phyloP scores from a whole-genome alignment of 2,888 invertebrate species.

The Tyria jacobaeae region DNA sequence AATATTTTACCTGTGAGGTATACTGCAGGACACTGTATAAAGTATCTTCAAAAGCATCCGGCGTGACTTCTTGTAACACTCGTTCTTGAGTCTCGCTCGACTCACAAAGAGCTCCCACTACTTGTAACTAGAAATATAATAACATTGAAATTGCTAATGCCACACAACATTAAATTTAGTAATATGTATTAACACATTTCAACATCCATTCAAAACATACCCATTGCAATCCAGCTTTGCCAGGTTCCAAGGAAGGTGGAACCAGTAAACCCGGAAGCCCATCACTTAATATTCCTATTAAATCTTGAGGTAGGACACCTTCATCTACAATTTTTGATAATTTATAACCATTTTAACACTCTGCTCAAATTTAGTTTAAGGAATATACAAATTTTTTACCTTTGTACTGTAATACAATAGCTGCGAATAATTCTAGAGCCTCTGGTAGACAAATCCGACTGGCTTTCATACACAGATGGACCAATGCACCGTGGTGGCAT shows the following conservation, averaged over 20 bases:
- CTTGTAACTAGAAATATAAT: conserved; percentile 67
- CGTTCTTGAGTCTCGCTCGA: conserved; percentile 76
- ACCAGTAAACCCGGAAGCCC: conserved; percentile 75
- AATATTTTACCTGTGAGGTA: conserved; percentile 66
- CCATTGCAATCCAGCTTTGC: conserved; percentile 80
- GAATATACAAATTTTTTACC: conserved; percentile 67
- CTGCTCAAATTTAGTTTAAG: too few relatives aligned
- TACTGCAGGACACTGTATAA: conserved; percentile 76
- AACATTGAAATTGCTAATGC: not conserved
- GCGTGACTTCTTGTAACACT: conserved; percentile 73
- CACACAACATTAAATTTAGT: too few relatives aligned
- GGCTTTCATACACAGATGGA: conserved; percentile 73
- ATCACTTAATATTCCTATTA: conserved; percentile 70
- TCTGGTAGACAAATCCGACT: conserved; percentile 73
- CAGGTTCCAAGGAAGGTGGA: conserved; percentile 76
- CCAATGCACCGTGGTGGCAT: conserved; percentile 67
- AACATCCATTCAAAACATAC: conserved; percentile 58
- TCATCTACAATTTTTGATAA: conserved; percentile 82
- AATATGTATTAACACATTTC: not conserved
- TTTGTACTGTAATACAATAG: conserved; percentile 77
- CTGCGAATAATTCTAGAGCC: conserved; percentile 74
- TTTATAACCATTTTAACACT: too few relatives aligned
- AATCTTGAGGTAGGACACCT: conserved; percentile 73
- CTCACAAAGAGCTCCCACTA: conserved; percentile 78
- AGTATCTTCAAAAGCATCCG: conserved; percentile 78